Base-by-base conservation (phyloP, 2,888 invertebrate genomes). In the Empis livida region DNA sequence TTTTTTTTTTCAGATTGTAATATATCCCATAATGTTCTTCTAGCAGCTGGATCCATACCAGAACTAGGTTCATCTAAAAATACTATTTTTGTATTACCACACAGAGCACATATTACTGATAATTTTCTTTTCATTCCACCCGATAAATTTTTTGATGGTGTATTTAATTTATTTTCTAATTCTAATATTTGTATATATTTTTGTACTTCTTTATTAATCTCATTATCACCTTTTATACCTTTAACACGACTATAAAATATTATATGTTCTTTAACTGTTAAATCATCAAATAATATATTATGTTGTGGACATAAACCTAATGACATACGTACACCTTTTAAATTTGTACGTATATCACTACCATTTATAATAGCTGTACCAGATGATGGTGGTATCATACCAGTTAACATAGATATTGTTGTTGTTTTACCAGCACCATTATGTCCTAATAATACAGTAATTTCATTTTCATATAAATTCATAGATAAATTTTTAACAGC, bases 371-470 rank as follows among this genome's bases (percentile, higher is more conserved):
- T 68, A 0, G 86, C 84, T 13, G 80, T 79, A 0, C 89, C 89
- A 16, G 74, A 71, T 0, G 78, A 78, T 4, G 80, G 78, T 20
- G 78, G 74, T 49, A 81, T 71, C 69, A 84, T 80, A 39, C 83
- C 93, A 37, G 91, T 92, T 39, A 94, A 69, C 83, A 94, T 92
- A 0, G 89, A 88, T 75, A 94, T 91, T 2, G 92, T 90, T 0
- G 94, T 93, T 1, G 92, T 91, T 72, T 94, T 94, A 11, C 93
- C 93, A 43, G 93, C 93, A 3, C 94, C 93, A 51, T 67, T 68
- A 46, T 86, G 85, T 1, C 86, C 87, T 39, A 89, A 68, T 14
- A 87, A 62, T 3, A 87, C 89, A 0, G 92, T 92, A 51, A 93
- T 91, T 70, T 94, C 91, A 51, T 84, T 82, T 60, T 87, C 82